These are phyloP conservation scores for Gryllus bimaculatus DNA, from an alignment of 1,140 invertebrate species.

Conservation along the genomic window DNA sequence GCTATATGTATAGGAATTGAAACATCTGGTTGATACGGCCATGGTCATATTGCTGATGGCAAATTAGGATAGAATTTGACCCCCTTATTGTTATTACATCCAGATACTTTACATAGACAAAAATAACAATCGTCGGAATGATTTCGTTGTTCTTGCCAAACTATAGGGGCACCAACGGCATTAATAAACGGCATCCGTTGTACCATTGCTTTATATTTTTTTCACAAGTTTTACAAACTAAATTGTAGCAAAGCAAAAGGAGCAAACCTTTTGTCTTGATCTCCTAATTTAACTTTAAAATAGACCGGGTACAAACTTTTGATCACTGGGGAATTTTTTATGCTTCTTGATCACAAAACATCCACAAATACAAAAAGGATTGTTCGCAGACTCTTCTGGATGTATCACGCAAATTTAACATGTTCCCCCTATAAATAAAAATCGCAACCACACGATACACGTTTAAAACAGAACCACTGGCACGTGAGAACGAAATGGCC, in stretches of 20 bases:
- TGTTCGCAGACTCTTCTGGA: too few relatives aligned
- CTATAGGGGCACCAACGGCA: not conserved
- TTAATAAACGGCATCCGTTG: not conserved
- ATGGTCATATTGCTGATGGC: too few relatives aligned
- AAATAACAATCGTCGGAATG: not conserved
- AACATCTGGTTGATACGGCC: not conserved
- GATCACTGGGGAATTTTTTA: not conserved
- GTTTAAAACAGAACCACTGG: too few relatives aligned
- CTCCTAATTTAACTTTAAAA: conserved; percentile 3
- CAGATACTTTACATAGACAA: not conserved
- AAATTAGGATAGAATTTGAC: too few relatives aligned
- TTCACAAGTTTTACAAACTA: conserved; percentile 5
- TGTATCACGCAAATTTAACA: too few relatives aligned
- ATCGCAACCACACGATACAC: too few relatives aligned
- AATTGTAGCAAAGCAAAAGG: not conserved
- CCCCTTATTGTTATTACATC: not conserved
- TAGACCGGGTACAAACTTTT: conserved; percentile 3
- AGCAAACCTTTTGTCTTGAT: not conserved
- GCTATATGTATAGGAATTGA: not conserved
- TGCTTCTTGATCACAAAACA: too few relatives aligned
- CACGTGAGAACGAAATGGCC: too few relatives aligned
- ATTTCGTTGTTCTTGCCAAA: conserved; percentile 3
- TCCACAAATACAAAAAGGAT: too few relatives aligned
- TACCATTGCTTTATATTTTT: not conserved
- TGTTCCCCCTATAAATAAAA: too few relatives aligned